phyloP scores from a whole-genome alignment of 53 echinoderm and acorn worm species.

The Arbacia lixula region DNA sequence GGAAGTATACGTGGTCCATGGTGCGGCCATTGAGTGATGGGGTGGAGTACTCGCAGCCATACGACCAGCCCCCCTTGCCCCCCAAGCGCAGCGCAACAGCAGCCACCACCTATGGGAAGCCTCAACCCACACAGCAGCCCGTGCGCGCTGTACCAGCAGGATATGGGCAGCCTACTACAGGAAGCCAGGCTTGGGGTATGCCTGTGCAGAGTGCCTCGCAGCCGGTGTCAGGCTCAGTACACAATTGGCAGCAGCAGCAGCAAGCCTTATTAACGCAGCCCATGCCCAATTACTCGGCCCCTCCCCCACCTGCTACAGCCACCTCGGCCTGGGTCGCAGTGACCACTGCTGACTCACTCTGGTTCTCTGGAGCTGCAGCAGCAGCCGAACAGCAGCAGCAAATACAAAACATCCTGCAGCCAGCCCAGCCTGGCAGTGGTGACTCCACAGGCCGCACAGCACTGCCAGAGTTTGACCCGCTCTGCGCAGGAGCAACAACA shows the following conservation, averaged over 20 bases:
- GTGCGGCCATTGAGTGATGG: not conserved
- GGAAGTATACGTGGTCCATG: not conserved
- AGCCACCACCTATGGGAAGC: not conserved
- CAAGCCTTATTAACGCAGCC: not conserved
- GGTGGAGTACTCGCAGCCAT: constrained; percentile 28
- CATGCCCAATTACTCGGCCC: constrained; percentile 41
- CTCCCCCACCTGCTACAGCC: constrained; percentile 40
- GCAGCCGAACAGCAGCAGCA: constrained; percentile 20
- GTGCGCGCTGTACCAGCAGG: not conserved
- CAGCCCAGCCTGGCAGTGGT: not conserved
- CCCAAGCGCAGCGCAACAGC: not conserved
- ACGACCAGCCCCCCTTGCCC: constrained; percentile 11
- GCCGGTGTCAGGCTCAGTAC: not conserved
- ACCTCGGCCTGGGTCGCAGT: too few species aligned
- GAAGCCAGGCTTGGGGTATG: not conserved
- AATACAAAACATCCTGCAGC: constrained; percentile 64
- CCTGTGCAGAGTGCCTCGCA: not conserved
- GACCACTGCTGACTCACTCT: constrained; percentile 30
- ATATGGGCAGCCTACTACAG: constrained; percentile 1
- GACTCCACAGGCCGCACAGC: not conserved
- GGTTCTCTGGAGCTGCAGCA: not conserved
- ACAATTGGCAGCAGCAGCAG: constrained; percentile 22
- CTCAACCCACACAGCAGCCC: not conserved
- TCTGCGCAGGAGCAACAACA: not conserved
- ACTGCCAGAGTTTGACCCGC: constrained; percentile 51